phyloP scores from a whole-genome alignment of 2,888 invertebrate species.

The Laspeyria flexula region DNA sequence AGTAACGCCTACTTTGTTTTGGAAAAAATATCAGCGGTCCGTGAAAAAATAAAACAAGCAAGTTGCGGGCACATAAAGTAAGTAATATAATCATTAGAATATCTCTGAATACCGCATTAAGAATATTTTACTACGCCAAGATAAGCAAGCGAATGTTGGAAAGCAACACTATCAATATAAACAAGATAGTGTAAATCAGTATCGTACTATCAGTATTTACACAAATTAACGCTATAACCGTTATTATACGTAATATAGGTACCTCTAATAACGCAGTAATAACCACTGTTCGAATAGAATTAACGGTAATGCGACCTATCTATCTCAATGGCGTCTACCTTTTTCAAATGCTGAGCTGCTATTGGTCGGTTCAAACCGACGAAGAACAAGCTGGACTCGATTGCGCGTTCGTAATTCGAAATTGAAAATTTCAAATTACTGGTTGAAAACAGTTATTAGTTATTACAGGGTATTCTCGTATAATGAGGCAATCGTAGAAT shows the following conservation, averaged over 20 bases:
- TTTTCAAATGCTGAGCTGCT: slow-evolving; percentile 51
- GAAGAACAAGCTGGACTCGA: slow-evolving; percentile 38
- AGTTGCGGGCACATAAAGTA: too few species aligned
- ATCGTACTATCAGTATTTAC: slow-evolving; percentile 8
- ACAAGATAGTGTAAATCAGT: slow-evolving; percentile 7
- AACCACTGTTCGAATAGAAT: slow-evolving; percentile 32
- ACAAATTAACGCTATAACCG: slow-evolving; percentile 15
- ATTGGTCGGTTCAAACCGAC: slow-evolving; percentile 43
- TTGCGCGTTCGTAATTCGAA: slow-evolving; percentile 57
- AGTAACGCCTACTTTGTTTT: too few species aligned
- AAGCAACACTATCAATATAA: too few species aligned
- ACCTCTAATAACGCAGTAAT: slow-evolving; percentile 32
- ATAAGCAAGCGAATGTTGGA: too few species aligned
- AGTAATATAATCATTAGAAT: too few species aligned
- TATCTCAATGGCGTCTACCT: slow-evolving; percentile 57
- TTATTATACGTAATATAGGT: slow-evolving; percentile 25
- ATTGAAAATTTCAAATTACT: slow-evolving; percentile 64
- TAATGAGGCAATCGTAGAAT: too few species aligned
- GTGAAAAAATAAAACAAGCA: too few species aligned
- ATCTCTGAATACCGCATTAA: too few species aligned
- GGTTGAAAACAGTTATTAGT: slow-evolving; percentile 50
- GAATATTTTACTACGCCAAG: too few species aligned
- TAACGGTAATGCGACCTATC: slow-evolving; percentile 54
- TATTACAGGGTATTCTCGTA: slow-evolving; percentile 48
- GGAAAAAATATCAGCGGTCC: too few species aligned